Percentiles rank a stretch among this genome's conserved stretches.
These are phyloP conservation scores for Didymodactylos carnosus DNA, from an alignment of 2,888 invertebrate species.

Conservation along the genomic window DNA sequence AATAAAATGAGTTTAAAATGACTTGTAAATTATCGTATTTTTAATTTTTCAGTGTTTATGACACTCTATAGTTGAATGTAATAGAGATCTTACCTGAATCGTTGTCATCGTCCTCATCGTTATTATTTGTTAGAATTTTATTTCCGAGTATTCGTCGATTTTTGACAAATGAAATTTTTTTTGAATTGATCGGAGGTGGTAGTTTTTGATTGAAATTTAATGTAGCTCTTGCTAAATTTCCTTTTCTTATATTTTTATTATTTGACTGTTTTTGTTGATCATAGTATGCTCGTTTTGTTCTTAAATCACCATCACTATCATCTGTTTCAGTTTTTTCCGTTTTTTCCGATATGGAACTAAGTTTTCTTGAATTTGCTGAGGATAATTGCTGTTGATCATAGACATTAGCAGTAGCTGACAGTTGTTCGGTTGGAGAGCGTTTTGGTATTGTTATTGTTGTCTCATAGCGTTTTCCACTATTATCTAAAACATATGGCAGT, in stretches of 20 bases:
- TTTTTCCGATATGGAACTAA: neutral
- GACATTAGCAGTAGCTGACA: too few relatives aligned
- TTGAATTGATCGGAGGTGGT: neutral
- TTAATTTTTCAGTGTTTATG: too few relatives aligned
- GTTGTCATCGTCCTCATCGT: neutral
- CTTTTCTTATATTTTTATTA: too few relatives aligned
- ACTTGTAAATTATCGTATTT: neutral
- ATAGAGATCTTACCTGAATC: neutral
- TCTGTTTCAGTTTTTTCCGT: neutral
- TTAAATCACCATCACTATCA: neutral
- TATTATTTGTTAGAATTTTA: too few relatives aligned
- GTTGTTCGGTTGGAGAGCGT: neutral
- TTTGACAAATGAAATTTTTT: neutral
- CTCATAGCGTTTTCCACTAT: neutral
- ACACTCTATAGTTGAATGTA: neutral
- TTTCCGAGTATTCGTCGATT: neutral
- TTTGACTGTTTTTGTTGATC: neutral
- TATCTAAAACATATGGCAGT: neutral
- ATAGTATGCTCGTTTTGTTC: neutral
- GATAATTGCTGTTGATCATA: neutral
- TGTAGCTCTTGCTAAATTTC: neutral
- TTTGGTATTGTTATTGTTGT: neutral
- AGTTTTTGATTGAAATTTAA: neutral
- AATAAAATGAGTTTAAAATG: neutral
- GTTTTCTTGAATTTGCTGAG: neutral